Evolutionary conservation across 2,797 vertebrate genomes (phyloP), one percentile per base, ranked within the genome.

Genomic region (Pipistrellus pygmaeus): DNA sequence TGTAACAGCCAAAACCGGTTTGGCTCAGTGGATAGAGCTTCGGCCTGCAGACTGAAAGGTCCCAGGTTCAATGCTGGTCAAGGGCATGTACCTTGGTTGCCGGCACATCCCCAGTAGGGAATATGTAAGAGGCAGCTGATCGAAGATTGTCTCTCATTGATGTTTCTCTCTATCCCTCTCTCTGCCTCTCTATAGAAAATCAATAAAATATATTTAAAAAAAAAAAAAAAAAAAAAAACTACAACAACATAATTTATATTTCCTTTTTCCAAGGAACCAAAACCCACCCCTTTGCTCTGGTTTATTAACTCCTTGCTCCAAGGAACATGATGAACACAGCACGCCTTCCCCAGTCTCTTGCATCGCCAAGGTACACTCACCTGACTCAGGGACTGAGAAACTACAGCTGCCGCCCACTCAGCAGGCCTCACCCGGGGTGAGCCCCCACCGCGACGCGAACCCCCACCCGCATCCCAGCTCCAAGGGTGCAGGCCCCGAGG

Each of bases 311-410:
- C 78, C 41, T 48, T 66, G 55, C 77, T 69, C 44, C 35, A 38
- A 53, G 51, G 25, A 41, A 71, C 62, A n/a, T 3, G 1, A n/a
- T 1, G 38, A 51, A 41, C 85, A 15, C 30, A 20, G 6, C 17
- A 55, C 0, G 8, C 6, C 20, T 21, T 35, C 44, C 7, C 21
- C 0, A 0, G 25, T 7, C 30, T 25, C 35, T 2, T 0, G 10
- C 30, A 20, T 62, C 15, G 1, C 53, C 55, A 18, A 14, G 6
- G 21, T 64, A 21, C n/a, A 6, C 41, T 75, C 68, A 21, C 21
- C 20, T 8, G 32, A 30, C 23, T 80, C 32, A 18, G 38, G 38
- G 5, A 30, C 0, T 64, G 8, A 17, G 13, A 55, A 75, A 10
- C 20, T 3, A 25, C 51, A 27, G 60, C 46, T 64, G 75, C 20